Evolutionary conservation across 2,888 invertebrate genomes (phyloP).

Genomic region (Leptinotarsa peninsularis): DNA sequence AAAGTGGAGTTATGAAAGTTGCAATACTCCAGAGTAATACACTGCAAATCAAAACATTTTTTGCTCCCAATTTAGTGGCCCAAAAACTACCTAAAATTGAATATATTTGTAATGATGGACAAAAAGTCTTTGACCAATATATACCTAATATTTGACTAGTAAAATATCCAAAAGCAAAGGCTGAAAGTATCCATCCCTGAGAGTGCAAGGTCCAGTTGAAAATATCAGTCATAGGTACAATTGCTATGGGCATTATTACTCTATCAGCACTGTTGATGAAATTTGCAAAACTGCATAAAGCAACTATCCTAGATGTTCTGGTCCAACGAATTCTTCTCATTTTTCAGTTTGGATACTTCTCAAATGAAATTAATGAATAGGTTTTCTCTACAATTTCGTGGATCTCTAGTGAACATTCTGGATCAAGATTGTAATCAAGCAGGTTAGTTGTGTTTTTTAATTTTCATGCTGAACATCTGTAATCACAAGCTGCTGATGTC

Average conservation of each 20-base stretch:
- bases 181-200: conserved; percentile 81
- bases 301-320: conserved; percentile 72
- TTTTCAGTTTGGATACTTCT: conserved; percentile 39
- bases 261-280: conserved; percentile 83
- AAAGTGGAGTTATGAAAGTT: conserved; percentile 76
- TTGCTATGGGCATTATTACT: conserved; percentile 83
- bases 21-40: conserved; percentile 81
- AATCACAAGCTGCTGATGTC: too few species aligned
- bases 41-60: conserved; percentile 75
- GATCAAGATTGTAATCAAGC: too few species aligned
- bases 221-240: conserved; percentile 79
- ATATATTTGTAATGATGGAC: not conserved
- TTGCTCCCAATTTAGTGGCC: conserved; percentile 76
- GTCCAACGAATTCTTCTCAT: conserved; percentile 69
- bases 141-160: conserved; percentile 75
- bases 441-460: too few species aligned
- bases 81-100: conserved; percentile 75
- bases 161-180: conserved; percentile 82
- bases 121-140: not conserved
- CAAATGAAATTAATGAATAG: not conserved
- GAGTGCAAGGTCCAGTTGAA: conserved; percentile 78
- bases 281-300: conserved; percentile 78
- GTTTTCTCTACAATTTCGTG: not conserved
- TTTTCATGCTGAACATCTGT: too few species aligned
- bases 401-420: not conserved